These are phyloP conservation scores for Drosophila punjabiensis DNA, from an alignment of 1,140 invertebrate species.

Conservation along the genomic window DNA sequence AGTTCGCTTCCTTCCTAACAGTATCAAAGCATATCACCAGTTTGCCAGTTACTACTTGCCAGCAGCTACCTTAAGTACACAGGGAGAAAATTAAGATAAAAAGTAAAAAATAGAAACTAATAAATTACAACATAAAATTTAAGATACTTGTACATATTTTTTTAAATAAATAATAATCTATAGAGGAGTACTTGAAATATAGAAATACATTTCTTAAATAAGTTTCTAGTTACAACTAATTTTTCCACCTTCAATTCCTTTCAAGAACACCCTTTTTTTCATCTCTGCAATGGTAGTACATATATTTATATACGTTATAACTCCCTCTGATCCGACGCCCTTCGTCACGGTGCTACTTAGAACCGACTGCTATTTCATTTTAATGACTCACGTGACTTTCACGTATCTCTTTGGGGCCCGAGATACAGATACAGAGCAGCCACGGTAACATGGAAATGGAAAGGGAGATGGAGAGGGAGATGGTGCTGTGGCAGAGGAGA, in stretches of 20 bases:
- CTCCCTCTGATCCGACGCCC: constrained; percentile 5
- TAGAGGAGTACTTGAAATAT: too few relatives aligned
- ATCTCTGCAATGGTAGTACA: neutral
- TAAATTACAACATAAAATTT: too few relatives aligned
- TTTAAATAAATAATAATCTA: too few relatives aligned
- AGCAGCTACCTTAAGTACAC: neutral
- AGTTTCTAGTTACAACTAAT: neutral
- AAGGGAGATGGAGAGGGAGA: constrained; percentile 17
- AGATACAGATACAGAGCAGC: constrained; percentile 2
- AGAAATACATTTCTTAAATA: too few relatives aligned
- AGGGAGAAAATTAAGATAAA: neutral
- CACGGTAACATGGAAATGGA: neutral
- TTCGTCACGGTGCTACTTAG: constrained; percentile 52
- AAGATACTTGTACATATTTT: too few relatives aligned
- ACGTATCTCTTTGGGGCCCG: constrained; percentile 65
- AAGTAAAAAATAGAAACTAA: too few relatives aligned
- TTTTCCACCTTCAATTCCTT: neutral
- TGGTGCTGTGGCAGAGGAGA: constrained; percentile 52
- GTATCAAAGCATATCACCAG: constrained; percentile 14
- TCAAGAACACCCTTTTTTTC: neutral
- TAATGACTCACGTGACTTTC: constrained; percentile 83
- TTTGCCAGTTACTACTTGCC: constrained; percentile 1
- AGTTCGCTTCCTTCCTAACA: constrained; percentile 40
- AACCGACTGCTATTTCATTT: constrained; percentile 76
- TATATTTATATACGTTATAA: constrained; percentile 12